Evolutionary conservation across 1,140 invertebrate species (phyloP), one percentile per base, ranked within the genome.

Genomic region (Drosophila sp.): DNA sequence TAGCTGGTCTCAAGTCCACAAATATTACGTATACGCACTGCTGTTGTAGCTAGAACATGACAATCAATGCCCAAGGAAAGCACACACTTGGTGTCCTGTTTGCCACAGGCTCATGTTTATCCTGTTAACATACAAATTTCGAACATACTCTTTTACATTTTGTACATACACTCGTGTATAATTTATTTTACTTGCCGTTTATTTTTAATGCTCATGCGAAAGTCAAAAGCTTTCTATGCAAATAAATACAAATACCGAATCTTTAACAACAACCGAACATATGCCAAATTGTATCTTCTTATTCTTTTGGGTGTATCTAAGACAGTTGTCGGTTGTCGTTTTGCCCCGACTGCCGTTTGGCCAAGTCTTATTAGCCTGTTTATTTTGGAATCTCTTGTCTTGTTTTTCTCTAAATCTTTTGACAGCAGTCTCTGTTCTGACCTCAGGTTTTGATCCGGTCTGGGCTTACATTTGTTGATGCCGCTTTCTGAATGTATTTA

Each of bases 101-200:
- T 73, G 65, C 65, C 36, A 50, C 13, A 16, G 65, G 71, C 43
- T 64, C 67, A 57, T 71, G 67, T 65, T 65, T 71, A 71, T 57
- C 36, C 61, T 56, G 51, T 45, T 63, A 13, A 8, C 32, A 53
- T 21, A 45, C 11, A 16, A 40, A 53, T 18, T 43, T 64, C 4
- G 2, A 27, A 48, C 14, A 29, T 18, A 36, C 32, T 54, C n/a
- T 16, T 27, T 8, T 27, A 18, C 41, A 18, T 27, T 43, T 25
- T 59, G 27, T 56, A 66, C 57, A 76, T 74, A 59, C 67, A 57
- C 13, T 64, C 51, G 61, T 63, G 27, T 50, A 71, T 76, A 59
- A 77, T 87, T 87, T 87, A 81, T 86, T 87, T 86, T 86, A 86
- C 81, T 86, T 86, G 78, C 56, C 74, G 75, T 75, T 66, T 87